phyloP scores from a whole-genome alignment of 2,797 vertebrate genomes.

The Anisognathus igniventris region DNA sequence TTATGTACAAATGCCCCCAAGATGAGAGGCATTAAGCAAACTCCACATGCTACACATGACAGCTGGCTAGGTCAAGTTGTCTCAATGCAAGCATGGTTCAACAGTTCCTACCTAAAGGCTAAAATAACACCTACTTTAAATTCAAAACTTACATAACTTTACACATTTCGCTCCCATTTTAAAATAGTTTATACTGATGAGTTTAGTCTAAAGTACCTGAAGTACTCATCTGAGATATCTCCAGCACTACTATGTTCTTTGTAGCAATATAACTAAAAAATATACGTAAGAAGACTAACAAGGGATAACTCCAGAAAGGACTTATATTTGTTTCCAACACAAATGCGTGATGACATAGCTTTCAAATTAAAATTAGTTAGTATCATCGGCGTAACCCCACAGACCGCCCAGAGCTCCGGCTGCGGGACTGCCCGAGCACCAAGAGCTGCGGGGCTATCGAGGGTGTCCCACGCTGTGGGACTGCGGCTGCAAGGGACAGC shows the following conservation, averaged over 20 bases:
- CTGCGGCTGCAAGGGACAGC: accelerated
- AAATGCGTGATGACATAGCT: accelerated
- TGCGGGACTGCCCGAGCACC: neutral
- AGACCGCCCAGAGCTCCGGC: accelerated
- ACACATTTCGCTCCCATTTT: neutral
- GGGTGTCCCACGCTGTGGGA: accelerated
- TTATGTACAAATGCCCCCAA: neutral
- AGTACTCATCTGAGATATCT: accelerated
- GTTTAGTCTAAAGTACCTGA: neutral
- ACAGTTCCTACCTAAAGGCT: neutral
- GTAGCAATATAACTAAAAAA: accelerated
- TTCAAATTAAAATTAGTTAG: accelerated
- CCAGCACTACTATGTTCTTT: accelerated
- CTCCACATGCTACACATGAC: accelerated
- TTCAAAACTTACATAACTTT: accelerated
- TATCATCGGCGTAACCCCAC: accelerated
- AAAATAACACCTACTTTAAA: neutral
- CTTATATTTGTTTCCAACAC: neutral
- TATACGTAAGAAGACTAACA: accelerated
- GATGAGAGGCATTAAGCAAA: neutral
- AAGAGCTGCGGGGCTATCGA: accelerated
- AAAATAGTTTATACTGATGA: accelerated
- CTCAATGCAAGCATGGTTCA: accelerated
- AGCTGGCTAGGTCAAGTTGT: no score
- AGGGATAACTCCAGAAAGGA: accelerated